phyloP scores from a whole-genome alignment of 2,113 vertebrate genomes.

The Desmodus rotundus region DNA sequence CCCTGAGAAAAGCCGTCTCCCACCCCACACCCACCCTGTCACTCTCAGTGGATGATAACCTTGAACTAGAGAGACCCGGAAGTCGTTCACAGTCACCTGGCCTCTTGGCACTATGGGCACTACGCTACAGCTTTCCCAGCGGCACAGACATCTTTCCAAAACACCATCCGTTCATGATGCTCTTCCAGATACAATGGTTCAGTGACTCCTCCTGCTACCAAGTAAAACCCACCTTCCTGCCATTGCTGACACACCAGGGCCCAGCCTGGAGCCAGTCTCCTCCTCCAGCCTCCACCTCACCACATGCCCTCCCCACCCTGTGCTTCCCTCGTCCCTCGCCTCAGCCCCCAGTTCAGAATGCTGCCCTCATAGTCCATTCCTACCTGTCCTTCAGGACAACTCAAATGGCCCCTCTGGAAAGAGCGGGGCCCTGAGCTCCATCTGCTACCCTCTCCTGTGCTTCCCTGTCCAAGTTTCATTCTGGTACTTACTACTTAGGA shows the following conservation, averaged over 20 bases:
- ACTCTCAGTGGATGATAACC: not conserved
- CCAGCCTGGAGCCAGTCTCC: not conserved
- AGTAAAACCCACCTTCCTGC: no score
- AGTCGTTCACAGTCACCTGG: not conserved
- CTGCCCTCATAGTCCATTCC: not conserved
- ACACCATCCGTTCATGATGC: not conserved
- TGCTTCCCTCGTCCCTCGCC: not conserved
- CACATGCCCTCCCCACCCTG: not conserved
- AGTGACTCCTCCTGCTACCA: not conserved
- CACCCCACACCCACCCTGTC: no score
- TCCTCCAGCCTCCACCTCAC: not conserved
- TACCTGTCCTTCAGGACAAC: not conserved
- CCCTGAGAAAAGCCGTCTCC: not conserved
- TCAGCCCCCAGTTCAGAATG: not conserved
- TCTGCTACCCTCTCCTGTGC: not conserved
- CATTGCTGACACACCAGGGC: not conserved
- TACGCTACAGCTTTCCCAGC: not conserved
- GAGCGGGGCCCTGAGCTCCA: not conserved
- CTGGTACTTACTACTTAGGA: not conserved
- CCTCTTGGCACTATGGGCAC: no score
- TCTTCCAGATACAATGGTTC: not conserved
- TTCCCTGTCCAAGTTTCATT: not conserved
- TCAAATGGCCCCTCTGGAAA: not conserved
- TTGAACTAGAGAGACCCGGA: not conserved
- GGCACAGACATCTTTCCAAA: not conserved